Evolutionary conservation across 2,888 invertebrate genomes (phyloP).

Genomic region (Cyrtodaria siliqua): DNA sequence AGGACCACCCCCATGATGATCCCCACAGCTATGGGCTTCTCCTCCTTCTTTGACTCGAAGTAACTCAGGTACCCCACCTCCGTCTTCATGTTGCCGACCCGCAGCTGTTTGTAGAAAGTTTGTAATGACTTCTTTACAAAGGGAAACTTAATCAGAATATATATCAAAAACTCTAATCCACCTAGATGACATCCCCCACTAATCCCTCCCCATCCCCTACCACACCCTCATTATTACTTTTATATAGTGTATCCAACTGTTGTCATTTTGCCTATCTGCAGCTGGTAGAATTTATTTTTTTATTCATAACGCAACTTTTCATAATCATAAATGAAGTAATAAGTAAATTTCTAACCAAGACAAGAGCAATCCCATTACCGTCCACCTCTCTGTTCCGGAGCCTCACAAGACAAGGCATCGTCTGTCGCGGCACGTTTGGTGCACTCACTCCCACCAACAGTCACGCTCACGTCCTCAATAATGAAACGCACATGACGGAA

Average conservation of each 20-base stretch:
- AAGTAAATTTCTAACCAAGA: no score
- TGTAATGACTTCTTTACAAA: no score
- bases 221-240: no score
- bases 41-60: conserved; percentile 63
- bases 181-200: no score
- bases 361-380: conserved; percentile 73
- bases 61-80: conserved; percentile 78
- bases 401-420: conserved; percentile 73
- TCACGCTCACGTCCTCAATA: conserved; percentile 73
- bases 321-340: no score
- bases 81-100: conserved; percentile 73
- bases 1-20: conserved; percentile 82
- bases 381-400: conserved; percentile 70
- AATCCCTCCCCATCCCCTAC: no score
- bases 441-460: conserved; percentile 75
- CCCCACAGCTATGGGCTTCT: conserved; percentile 78
- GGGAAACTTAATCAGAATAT: no score
- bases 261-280: no score
- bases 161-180: no score
- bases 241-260: no score
- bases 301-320: no score
- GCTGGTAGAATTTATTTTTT: no score
- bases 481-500: conserved; percentile 88
- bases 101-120: conserved; percentile 60
- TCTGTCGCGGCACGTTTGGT: conserved; percentile 69